These are phyloP conservation scores for Berghia stephanieae DNA, from an alignment of 1,140 invertebrate species.

Conservation along the genomic window DNA sequence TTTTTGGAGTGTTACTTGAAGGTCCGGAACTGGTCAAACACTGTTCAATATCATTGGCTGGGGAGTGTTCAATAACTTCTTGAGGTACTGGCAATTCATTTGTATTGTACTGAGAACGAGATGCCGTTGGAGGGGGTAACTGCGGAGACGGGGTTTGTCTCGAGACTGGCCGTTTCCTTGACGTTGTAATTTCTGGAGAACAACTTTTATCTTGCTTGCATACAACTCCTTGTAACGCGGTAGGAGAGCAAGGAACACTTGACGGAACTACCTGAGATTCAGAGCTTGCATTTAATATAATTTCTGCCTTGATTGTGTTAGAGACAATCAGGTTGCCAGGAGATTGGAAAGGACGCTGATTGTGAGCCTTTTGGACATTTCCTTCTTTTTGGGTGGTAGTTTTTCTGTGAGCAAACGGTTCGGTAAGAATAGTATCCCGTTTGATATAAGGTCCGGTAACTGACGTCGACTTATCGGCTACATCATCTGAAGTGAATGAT, in stretches of 20 bases:
- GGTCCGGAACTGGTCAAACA: too few species aligned
- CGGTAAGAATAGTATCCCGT: slow-evolving; percentile 14
- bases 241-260: not conserved
- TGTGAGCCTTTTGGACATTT: slow-evolving; percentile 30
- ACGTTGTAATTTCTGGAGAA: too few species aligned
- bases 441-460: slow-evolving; percentile 23
- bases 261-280: not conserved
- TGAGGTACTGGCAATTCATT: too few species aligned
- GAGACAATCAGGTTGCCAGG: slow-evolving; percentile 35
- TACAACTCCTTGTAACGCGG: not conserved
- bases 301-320: not conserved
- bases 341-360: slow-evolving; percentile 35
- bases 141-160: not conserved
- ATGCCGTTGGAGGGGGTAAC: too few species aligned
- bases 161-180: not conserved
- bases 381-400: not conserved
- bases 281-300: not conserved
- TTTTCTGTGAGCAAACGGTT: slow-evolving; percentile 9
- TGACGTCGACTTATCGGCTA: too few species aligned
- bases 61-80: too few species aligned
- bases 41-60: too few species aligned
- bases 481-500: too few species aligned
- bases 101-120: too few species aligned
- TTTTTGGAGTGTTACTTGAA: too few species aligned
- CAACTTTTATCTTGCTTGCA: not conserved